Evolutionary conservation across 2,113 vertebrate species (phyloP), one percentile per base, ranked within the genome.

Genomic region (Corythaeola cristata): DNA sequence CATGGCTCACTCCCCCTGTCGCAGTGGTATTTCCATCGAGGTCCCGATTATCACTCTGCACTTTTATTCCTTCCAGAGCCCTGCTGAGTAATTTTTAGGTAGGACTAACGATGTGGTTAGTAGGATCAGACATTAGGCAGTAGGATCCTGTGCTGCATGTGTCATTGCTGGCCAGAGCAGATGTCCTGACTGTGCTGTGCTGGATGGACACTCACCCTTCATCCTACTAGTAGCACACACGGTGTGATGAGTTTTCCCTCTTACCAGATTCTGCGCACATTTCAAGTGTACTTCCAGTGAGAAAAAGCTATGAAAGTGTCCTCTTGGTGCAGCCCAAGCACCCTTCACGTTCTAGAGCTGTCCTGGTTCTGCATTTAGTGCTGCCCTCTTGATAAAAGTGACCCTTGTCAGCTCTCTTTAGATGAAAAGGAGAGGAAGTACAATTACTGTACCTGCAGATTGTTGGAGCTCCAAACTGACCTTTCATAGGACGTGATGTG

Each of bases 1-100:
- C 1, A 3, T 3, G 2, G 44, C 53, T 50, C 4, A 2, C 62
- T 64, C 39, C 15, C 11, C 6, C 12, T 15, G 0, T 2, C 74
- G 64, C 69, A 77, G 41, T n/a, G 4, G 0, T 49, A 7, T 16
- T 89, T 79, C 62, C 66, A 30, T 5, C 2, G 8, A 81, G 71
- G 27, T 92, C 50, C 26, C 1, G 3, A 8, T 67, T 19, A 7
- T 35, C 69, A 13, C 39, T 75, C 62, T 37, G 27, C 32, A 8
- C 30, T 89, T 63, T 58, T 15, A 20, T 30, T 76, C 60, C 56
- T 81, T 67, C 62, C 68, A 88, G 39, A 66, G 14, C 30, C 41
- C 37, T 53, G 33, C 16, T 49, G 72, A 44, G 18, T 75, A 5
- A 32, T n/a, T 80, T 68, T 64, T 62, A 80, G 77, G 75, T 33